Base-by-base conservation (phyloP, 2,888 invertebrate genomes). In the Hemaris fuciformis region DNA sequence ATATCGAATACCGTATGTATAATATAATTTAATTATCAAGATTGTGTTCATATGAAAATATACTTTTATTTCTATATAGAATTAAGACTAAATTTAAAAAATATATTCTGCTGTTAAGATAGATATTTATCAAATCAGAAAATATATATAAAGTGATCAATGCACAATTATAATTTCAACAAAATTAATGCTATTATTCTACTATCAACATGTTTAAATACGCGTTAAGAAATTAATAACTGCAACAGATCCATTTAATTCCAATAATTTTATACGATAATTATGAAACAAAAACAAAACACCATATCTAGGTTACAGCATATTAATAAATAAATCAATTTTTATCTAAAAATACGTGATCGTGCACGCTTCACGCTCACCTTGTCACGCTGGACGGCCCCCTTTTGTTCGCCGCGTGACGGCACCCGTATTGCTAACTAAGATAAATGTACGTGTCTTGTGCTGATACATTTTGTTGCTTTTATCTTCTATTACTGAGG, bases 301-400 rank as follows among this genome's bases (percentile, higher is more conserved):
- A 27, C 2, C 48, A 53, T n/a, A n/a, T 15, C 45, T 13, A 53
- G 15, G 48, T 27, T 27, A 53, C 8, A 10, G 8, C 27, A 27
- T 27, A 53, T 53, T 18, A 27, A 53, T 53, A 53, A 53, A 53
- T 53, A 3, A 53, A 53, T 53, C 53, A 31, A 31, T 31, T 53
- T 53, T 53, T 27, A 53, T 53, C 53, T 53, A 53, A 31, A 53
- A 31, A 53, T 53, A 53, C 18, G 27, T 10, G n/a, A 1, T 3
- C 1, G 7, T 53, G 53, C 53, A 27, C 53, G 18, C 31, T 53
- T 53, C 53, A 53, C 31, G 53, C 53, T 10, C 31, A 3, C 20
- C 15, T 31, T 8, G 53, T 10, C 53, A 53, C 31, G 31, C 38
- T 38, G n/a, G n/a, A 23, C 22, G 45, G 13, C 8, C 42, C 48